Percentiles rank a stretch among this genome's conserved stretches.
Conservation (phyloP, 2,113 vertebrate genomes). For the Leptobrachium leishanense region DNA sequence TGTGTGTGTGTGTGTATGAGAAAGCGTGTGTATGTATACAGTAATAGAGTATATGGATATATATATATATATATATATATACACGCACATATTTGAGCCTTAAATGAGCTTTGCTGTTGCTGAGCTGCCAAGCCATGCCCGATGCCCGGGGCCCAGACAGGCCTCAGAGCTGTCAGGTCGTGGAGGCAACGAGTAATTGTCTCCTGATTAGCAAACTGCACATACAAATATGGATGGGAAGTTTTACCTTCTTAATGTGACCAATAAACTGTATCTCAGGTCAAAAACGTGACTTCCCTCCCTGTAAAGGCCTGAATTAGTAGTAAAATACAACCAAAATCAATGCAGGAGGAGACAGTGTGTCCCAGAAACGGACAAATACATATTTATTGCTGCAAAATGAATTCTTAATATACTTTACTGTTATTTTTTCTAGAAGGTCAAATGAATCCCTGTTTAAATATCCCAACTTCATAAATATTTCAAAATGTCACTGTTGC, state of each 20-base stretch:
- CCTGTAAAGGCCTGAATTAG: neutral
- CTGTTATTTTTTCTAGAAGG: conserved; percentile 39
- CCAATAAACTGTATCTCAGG: neutral
- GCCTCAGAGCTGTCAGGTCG: neutral
- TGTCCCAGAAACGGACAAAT: conserved; percentile 43
- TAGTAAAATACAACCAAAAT: conserved; percentile 22
- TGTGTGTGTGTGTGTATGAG: too few species aligned
- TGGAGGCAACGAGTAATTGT: neutral
- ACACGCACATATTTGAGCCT: too few species aligned
- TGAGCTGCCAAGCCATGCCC: too few species aligned
- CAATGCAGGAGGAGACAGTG: conserved; percentile 30
- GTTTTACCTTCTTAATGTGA: neutral
- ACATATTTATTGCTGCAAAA: conserved; percentile 46
- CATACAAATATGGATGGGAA: neutral
- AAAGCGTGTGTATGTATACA: too few species aligned
- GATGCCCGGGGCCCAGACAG: too few species aligned
- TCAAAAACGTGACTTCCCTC: neutral
- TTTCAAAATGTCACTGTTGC: conserved; percentile 45
- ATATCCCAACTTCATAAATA: conserved; percentile 48
- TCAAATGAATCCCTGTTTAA: conserved; percentile 39
- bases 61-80: too few species aligned
- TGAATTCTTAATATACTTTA: conserved; percentile 42
- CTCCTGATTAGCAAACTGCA: neutral
- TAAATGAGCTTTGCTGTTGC: too few species aligned
- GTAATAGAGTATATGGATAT: too few species aligned